Percentiles rank a stretch among this genome's conserved stretches.
Conservation (phyloP, 1,140 invertebrate genomes). For the Cheumatopsyche charites region DNA sequence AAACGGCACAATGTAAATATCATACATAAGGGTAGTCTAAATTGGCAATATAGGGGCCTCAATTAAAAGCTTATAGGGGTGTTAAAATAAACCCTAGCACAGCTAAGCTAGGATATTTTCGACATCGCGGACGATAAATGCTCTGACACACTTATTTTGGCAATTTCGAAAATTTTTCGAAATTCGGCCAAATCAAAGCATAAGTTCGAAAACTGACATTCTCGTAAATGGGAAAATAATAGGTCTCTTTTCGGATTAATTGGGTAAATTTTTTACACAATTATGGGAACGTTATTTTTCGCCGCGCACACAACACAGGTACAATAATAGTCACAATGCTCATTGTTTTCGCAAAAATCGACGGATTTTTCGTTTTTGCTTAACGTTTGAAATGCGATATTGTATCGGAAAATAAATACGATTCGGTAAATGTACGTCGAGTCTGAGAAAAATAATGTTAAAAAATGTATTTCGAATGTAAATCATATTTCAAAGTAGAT, state of each 20-base stretch:
- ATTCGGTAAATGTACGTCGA: too few relatives aligned
- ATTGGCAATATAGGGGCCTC: background rate
- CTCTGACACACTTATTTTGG: too few relatives aligned
- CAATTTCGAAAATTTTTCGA: too few relatives aligned
- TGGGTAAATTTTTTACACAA: conserved; percentile 6
- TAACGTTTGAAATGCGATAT: too few relatives aligned
- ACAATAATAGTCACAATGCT: background rate
- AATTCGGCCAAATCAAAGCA: too few relatives aligned
- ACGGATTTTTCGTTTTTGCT: too few relatives aligned
- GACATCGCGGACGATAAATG: too few relatives aligned
- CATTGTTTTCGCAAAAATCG: background rate
- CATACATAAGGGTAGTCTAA: background rate
- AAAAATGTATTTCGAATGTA: too few relatives aligned
- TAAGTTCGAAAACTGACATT: background rate
- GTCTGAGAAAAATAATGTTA: too few relatives aligned
- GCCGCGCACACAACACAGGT: background rate
- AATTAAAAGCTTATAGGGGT: conserved; percentile 1
- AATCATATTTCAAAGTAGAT: too few relatives aligned
- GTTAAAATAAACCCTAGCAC: background rate
- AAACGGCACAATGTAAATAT: background rate
- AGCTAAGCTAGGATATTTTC: too few relatives aligned
- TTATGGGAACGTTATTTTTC: background rate
- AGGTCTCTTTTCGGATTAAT: background rate
- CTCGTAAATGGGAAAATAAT: conserved; percentile 15
- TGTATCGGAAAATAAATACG: too few relatives aligned